Conservation (phyloP, 2,888 invertebrate genomes). For the Anodontia alba region DNA sequence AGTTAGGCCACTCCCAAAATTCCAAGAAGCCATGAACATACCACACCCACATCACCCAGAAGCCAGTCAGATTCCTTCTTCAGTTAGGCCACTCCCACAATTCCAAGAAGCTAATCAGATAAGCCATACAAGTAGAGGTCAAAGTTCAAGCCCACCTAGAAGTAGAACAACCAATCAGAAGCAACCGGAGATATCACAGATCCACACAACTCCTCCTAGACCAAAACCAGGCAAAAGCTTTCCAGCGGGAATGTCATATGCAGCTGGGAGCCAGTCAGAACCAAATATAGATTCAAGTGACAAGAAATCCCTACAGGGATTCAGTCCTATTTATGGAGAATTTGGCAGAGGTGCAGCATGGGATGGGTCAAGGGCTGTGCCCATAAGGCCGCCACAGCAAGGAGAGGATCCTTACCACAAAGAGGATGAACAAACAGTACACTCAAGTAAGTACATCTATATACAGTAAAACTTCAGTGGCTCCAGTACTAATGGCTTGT, state of each 20-base stretch:
- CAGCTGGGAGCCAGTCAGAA: constrained; percentile 5
- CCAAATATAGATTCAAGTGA: constrained; percentile 11
- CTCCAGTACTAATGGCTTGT: too few species aligned
- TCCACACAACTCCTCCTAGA: constrained; percentile 9
- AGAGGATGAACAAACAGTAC: constrained; percentile 29
- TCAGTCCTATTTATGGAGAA: constrained; percentile 3
- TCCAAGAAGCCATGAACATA: constrained; percentile 12
- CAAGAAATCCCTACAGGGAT: constrained; percentile 10
- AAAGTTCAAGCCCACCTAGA: constrained; percentile 11
- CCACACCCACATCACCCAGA: constrained; percentile 7
- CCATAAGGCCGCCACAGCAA: constrained; percentile 71
- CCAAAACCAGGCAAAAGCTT: constrained; percentile 16
- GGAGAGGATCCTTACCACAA: constrained; percentile 54
- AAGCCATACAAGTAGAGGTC: not conserved
- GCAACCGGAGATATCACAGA: constrained; percentile 13
- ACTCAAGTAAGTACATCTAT: not conserved
- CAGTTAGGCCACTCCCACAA: constrained; percentile 10
- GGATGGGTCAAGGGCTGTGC: constrained; percentile 55
- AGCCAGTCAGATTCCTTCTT: constrained; percentile 18
- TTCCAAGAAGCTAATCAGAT: constrained; percentile 18
- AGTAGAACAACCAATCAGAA: constrained; percentile 31
- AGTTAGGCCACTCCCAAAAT: constrained; percentile 13
- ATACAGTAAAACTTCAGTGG: too few species aligned
- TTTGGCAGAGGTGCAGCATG: constrained; percentile 11
- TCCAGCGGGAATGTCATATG: not conserved